A percentile compares a stretch with the other conserved stretches of the same genome.
Evolutionary conservation across 2,797 vertebrate genomes (phyloP).

Genomic region (Anomalospiza imberbis): DNA sequence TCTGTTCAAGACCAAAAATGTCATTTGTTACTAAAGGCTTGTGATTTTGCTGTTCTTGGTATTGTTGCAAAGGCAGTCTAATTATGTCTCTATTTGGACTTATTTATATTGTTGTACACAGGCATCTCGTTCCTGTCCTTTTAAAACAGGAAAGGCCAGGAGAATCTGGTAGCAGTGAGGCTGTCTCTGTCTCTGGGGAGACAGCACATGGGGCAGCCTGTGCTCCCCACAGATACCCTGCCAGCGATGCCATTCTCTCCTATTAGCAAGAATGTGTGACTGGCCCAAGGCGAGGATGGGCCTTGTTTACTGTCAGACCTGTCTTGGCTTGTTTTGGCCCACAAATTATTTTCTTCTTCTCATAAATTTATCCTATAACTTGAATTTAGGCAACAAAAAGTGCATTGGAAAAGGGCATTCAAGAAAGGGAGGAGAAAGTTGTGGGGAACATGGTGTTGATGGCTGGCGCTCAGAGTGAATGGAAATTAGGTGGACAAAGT

Average conservation of each 20-base stretch:
- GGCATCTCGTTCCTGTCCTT: not conserved
- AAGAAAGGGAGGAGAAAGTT: not conserved
- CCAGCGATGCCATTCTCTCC: not conserved
- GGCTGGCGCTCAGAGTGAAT: not conserved
- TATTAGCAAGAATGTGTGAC: not conserved
- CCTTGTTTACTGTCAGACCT: not conserved
- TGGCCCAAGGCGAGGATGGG: not conserved
- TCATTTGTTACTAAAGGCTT: not conserved
- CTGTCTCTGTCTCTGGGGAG: not conserved
- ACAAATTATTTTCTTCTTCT: not conserved
- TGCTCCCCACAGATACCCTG: not conserved
- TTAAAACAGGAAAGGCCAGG: not conserved
- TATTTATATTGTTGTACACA: not conserved
- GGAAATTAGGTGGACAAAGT: not conserved
- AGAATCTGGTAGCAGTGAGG: not conserved
- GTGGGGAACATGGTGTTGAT: not conserved
- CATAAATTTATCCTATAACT: not conserved
- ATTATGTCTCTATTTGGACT: constrained; percentile 14
- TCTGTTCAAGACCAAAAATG: constrained; percentile 34
- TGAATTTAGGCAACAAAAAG: not conserved
- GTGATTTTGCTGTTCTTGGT: not conserved
- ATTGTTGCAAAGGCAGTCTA: constrained; percentile 27
- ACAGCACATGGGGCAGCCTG: not conserved
- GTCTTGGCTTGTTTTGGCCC: not conserved
- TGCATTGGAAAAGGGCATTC: not conserved